phyloP scores from a whole-genome alignment of 2,888 invertebrate genomes.

The Sphaerophoria taeniata region DNA sequence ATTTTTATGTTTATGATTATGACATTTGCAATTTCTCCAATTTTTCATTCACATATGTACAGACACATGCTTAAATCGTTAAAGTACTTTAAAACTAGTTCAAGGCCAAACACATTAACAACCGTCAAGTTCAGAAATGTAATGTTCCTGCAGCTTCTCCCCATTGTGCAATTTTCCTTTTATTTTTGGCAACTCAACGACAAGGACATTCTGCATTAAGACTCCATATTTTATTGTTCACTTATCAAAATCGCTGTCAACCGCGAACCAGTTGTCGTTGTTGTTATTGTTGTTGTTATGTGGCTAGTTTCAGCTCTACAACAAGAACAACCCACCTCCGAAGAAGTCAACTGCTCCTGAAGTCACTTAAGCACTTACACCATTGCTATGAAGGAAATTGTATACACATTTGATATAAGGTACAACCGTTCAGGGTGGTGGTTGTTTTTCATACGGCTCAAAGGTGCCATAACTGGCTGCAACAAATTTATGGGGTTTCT shows the following conservation, averaged over 20 bases:
- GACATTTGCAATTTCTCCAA: too few relatives aligned
- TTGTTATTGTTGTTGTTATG: conserved; percentile 11
- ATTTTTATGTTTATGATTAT: too few relatives aligned
- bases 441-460: conserved; percentile 38
- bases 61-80: neutral
- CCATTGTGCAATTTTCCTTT: conserved; percentile 8
- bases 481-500: conserved; percentile 69
- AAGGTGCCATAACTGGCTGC: conserved; percentile 72
- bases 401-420: neutral
- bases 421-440: conserved; percentile 37
- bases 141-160: conserved; percentile 15
- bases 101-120: conserved; percentile 29
- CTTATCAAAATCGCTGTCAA: conserved; percentile 63
- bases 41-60: too few relatives aligned
- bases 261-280: conserved; percentile 53
- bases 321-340: neutral
- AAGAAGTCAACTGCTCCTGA: conserved; percentile 40
- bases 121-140: conserved; percentile 25
- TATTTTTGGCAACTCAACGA: conserved; percentile 48
- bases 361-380: conserved; percentile 60
- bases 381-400: conserved; percentile 63
- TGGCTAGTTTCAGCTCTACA: conserved; percentile 13
- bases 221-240: conserved; percentile 57
- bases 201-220: conserved; percentile 38
- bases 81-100: neutral